Evolutionary conservation across 2,888 invertebrate species (phyloP), one percentile per base, ranked within the genome.

Genomic region (Pyrrhosoma nymphula): DNA sequence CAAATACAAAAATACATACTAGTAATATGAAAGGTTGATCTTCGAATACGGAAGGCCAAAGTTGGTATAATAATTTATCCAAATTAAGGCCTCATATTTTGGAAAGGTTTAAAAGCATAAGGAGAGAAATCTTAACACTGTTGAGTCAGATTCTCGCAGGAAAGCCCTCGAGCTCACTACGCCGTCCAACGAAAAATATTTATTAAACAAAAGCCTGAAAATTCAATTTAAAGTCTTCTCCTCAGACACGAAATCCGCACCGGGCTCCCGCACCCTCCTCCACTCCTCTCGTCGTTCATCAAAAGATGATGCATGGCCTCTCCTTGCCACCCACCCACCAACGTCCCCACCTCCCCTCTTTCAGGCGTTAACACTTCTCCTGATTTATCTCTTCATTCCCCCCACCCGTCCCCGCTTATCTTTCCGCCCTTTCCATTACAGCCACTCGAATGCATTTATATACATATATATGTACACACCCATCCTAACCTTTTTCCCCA

Each of bases 331-430:
- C 30, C 82, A n/a, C n/a, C n/a, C n/a, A n/a, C n/a, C n/a, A n/a
- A n/a, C n/a, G n/a, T n/a, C n/a, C n/a, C n/a, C n/a, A 82, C 82
- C 82, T 0, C 82, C 16, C 82, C 82, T 69, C 69, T 69, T 35
- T 16, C 16, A 69, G 69, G 47, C 47, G 69, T 93, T 93, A 69
- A 69, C 47, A 93, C 69, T 63, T 69, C 91, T 63, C 39, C 63
- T 91, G 91, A 91, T 91, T 91, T 47, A 93, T 93, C 93, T 93
- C 60, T 55, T 93, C 47, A 93, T 93, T 75, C 93, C 93, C 47
- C 69, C 69, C 56, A 0, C 75, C 4, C 18, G n/a, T 39, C 56
- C 63, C 63, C 60, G 47, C 91, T 69, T 69, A 69, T 69, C 63
- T 63, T 23, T 12, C 35, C 91, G 35, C 63, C 91, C 56, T 63